Conservation (phyloP, 2,888 invertebrate genomes). For the Odontomyia ornata region DNA sequence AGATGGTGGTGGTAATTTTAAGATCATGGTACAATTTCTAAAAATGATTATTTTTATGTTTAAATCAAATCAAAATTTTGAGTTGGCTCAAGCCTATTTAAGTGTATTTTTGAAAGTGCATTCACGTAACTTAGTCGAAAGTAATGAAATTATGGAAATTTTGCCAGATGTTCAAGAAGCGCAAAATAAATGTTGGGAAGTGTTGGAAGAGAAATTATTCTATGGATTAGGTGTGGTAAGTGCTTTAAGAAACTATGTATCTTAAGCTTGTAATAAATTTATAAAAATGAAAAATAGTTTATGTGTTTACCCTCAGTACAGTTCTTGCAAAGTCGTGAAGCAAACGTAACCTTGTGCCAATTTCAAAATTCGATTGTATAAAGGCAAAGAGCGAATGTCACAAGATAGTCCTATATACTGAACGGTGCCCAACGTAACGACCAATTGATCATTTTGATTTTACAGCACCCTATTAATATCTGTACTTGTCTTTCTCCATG, state of each 20-base stretch:
- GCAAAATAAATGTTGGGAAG: conserved; percentile 72
- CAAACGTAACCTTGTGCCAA: too few species aligned
- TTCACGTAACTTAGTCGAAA: conserved; percentile 69
- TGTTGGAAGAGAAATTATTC: conserved; percentile 74
- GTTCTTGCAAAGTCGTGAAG: too few species aligned
- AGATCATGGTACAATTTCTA: conserved; percentile 81
- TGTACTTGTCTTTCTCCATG: too few species aligned
- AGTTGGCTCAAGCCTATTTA: conserved; percentile 89
- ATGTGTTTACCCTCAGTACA: too few species aligned
- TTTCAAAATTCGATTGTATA: too few species aligned
- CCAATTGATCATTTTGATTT: too few species aligned
- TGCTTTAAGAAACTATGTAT: conserved; percentile 71
- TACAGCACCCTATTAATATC: too few species aligned
- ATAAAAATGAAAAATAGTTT: too few species aligned
- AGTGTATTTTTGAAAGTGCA: conserved; percentile 87
- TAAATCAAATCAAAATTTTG: conserved; percentile 81
- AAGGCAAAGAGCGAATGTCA: too few species aligned
- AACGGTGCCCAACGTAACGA: too few species aligned
- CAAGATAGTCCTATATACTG: too few species aligned
- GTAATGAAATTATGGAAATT: conserved; percentile 67
- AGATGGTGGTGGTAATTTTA: conserved; percentile 75
- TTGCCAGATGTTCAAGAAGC: conserved; percentile 69
- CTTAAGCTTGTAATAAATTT: not conserved
- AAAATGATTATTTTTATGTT: conserved; percentile 77
- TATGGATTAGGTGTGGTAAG: conserved; percentile 81